Evolutionary conservation across 92 coral and sea anemone species (phyloP).

Genomic region (Bergia sp.): DNA sequence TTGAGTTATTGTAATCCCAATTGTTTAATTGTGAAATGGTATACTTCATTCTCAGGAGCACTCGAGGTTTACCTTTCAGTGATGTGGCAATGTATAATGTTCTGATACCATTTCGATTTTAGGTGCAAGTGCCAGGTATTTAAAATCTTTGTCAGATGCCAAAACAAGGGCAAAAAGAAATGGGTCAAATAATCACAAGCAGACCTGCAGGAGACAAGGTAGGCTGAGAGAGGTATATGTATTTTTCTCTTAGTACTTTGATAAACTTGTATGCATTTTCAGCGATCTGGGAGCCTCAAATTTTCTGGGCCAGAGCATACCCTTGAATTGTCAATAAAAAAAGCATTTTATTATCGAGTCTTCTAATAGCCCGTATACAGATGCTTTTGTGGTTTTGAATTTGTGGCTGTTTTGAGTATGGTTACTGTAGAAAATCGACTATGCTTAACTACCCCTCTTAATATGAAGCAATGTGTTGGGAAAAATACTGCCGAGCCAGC

Average conservation of each 20-base stretch:
- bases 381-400: too few species aligned
- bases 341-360: too few species aligned
- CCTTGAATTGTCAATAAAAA: too few species aligned
- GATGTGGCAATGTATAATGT: background rate
- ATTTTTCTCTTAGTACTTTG: background rate
- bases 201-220: conserved; percentile 30
- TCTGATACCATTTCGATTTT: background rate
- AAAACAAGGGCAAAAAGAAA: conserved; percentile 18
- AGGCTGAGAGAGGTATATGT: conserved; percentile 11
- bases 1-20: background rate
- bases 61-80: background rate
- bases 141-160: conserved; percentile 19
- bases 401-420: too few species aligned
- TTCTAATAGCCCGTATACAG: too few species aligned
- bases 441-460: too few species aligned
- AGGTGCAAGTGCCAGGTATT: conserved; percentile 25
- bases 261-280: background rate
- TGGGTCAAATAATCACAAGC: background rate
- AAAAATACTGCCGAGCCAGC: too few species aligned
- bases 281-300: too few species aligned
- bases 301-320: too few species aligned
- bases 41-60: background rate
- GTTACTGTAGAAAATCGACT: too few species aligned
- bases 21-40: background rate
- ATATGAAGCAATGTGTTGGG: too few species aligned